A percentile compares a stretch with the other conserved stretches of the same genome.
phyloP scores from a whole-genome alignment of 2,113 vertebrate species.

The Thermophis baileyi region DNA sequence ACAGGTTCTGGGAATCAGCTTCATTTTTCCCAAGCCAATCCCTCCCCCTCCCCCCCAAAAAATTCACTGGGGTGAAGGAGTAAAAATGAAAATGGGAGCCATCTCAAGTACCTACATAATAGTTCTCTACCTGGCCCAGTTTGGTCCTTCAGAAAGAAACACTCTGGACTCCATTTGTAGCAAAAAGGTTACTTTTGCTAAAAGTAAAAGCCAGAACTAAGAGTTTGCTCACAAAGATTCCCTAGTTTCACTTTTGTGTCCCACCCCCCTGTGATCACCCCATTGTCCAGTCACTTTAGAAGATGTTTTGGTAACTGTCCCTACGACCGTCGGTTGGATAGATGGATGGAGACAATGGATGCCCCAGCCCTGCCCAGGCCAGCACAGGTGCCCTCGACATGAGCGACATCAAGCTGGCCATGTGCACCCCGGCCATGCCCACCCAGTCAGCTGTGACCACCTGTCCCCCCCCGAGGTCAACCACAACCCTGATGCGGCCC shows the following conservation, averaged over 20 bases:
- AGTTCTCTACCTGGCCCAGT: not conserved
- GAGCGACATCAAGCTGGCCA: too few relatives aligned
- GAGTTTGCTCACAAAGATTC: not conserved
- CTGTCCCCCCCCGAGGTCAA: too few relatives aligned
- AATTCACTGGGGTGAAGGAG: not conserved
- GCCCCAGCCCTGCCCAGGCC: too few relatives aligned
- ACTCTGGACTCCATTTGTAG: not conserved
- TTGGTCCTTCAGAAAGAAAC: not conserved
- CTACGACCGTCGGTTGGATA: not conserved
- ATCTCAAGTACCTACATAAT: not conserved
- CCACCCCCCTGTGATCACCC: too few relatives aligned
- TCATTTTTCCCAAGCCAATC: not conserved
- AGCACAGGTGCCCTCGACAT: too few relatives aligned
- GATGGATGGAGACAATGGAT: too few relatives aligned
- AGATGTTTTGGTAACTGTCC: not conserved
- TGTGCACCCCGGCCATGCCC: too few relatives aligned
- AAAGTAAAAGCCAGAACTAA: not conserved
- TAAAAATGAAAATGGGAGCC: not conserved
- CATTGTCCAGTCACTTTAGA: not conserved
- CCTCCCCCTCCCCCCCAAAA: not conserved
- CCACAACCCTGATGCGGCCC: too few relatives aligned
- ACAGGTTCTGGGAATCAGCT: not conserved
- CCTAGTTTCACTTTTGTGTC: not conserved
- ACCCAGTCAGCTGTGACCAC: too few relatives aligned
- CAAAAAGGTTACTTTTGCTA: not conserved